Evolutionary conservation across 2,113 vertebrate species (phyloP), one percentile per base, ranked within the genome.

Genomic region (Colius striatus): DNA sequence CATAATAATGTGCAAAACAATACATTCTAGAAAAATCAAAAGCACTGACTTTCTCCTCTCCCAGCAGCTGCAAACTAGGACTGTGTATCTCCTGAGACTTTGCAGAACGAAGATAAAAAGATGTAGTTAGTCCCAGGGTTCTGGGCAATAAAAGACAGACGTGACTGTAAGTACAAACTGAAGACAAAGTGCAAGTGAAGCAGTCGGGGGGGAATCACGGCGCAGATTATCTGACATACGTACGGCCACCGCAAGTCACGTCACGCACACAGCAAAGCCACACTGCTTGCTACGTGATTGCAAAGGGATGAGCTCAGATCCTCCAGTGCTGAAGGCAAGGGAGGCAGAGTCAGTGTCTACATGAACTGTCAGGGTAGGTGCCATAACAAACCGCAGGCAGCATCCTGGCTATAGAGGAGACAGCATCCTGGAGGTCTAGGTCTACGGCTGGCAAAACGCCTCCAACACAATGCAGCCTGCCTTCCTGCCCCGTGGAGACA

Each of bases 401-500:
- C 78, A 78, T 53, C 57, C 79, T 15, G n/a, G n/a, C n/a, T n/a
- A n/a, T n/a, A n/a, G n/a, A n/a, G n/a, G n/a, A n/a, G n/a, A n/a
- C n/a, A n/a, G n/a, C n/a, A n/a, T n/a, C n/a, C n/a, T n/a, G n/a
- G n/a, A n/a, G n/a, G n/a, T n/a, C n/a, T n/a, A n/a, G n/a, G n/a
- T n/a, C n/a, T n/a, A n/a, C n/a, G n/a, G 76, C 76, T 78, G 93
- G 57, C 80, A 91, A 92, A 91, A 80, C 11, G 73, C 68, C 79
- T 57, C 50, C 90, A 57, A 72, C 90, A 88, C 79, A 92, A 78
- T 51, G 45, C n/a, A 45, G 45, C 11, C 73, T 94, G 94, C 68
- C 91, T 93, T 92, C 86, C 85, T 94, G 96, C 73, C 78, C 80
- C 36, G 63, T 1, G 1, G 84, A 94, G 90, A 89, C 84, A 80